Conservation (phyloP, 2,113 vertebrate genomes). For the Picathartes gymnocephalus region DNA sequence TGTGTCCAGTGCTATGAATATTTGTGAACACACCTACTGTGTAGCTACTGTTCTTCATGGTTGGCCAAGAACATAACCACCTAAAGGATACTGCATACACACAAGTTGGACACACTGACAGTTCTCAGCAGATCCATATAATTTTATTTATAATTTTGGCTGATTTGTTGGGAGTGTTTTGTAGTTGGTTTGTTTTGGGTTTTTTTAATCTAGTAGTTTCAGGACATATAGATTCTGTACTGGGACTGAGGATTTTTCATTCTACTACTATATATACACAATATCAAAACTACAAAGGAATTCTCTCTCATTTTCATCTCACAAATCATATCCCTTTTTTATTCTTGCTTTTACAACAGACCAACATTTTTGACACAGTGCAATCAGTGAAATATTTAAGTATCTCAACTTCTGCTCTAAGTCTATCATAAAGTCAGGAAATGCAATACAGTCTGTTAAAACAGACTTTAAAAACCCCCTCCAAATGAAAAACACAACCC, state of each 20-base stretch:
- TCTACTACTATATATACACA: background rate
- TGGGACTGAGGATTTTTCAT: background rate
- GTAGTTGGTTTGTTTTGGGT: accelerated
- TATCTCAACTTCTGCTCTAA: background rate
- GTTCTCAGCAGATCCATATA: background rate
- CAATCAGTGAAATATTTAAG: background rate
- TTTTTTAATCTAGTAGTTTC: background rate
- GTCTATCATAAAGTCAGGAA: background rate
- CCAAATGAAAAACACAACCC: background rate
- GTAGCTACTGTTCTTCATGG: background rate
- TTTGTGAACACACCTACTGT: background rate
- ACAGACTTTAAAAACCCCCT: background rate
- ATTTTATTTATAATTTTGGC: background rate
- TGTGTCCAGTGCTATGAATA: background rate
- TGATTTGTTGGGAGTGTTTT: background rate
- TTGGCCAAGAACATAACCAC: background rate
- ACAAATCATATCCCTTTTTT: background rate
- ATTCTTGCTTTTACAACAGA: background rate
- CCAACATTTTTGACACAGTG: background rate
- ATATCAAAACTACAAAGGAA: background rate
- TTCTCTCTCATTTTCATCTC: background rate
- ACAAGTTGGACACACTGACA: background rate
- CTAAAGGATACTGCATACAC: background rate
- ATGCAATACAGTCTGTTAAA: background rate
- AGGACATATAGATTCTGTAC: background rate